Conservation (phyloP, 53 echinoderm and acorn worm species). For the Zoroaster sp. region DNA sequence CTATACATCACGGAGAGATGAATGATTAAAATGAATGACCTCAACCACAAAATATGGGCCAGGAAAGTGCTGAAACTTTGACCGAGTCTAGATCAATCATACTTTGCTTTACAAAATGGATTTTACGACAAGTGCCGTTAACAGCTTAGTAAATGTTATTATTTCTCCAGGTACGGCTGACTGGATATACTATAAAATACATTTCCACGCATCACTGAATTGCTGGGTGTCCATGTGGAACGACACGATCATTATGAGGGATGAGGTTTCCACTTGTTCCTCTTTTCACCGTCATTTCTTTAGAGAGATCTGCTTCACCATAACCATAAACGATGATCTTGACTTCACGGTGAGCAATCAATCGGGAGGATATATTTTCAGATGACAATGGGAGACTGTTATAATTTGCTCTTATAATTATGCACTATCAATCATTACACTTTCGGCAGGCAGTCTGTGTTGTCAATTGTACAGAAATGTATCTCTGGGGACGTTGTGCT, state of each 20-base stretch:
- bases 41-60: not conserved
- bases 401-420: too few species aligned
- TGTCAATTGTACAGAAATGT: too few species aligned
- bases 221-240: not conserved
- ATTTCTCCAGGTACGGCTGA: not conserved
- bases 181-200: not conserved
- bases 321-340: not conserved
- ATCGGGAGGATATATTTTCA: too few species aligned
- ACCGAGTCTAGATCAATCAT: constrained; percentile 18
- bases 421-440: too few species aligned
- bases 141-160: not conserved
- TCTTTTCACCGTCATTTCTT: not conserved
- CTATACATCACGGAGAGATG: too few species aligned
- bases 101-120: not conserved
- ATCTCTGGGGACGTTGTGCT: too few species aligned
- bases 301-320: not conserved
- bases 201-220: not conserved
- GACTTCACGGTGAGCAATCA: too few species aligned
- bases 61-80: not conserved
- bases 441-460: too few species aligned
- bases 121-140: not conserved
- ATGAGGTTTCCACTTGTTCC: not conserved
- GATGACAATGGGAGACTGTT: too few species aligned
- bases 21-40: not conserved
- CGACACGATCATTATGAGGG: not conserved